Percentiles rank a stretch among this genome's conserved stretches.
Conservation (phyloP, 2,888 invertebrate species). For the Caenorhabditis panamensis region DNA sequence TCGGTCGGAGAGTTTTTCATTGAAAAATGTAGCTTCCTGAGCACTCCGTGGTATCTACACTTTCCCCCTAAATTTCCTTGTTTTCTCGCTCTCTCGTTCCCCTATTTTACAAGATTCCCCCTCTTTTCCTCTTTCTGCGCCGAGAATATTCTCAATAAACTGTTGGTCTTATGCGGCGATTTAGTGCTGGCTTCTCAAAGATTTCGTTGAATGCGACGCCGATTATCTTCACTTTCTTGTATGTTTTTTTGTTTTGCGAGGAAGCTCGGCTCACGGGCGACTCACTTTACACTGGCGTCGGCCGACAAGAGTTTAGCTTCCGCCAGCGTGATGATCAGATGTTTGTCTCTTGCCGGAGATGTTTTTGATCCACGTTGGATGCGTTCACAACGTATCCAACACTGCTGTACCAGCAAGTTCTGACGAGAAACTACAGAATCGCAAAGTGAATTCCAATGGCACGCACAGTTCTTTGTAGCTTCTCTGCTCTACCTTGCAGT, state of each 20-base stretch:
- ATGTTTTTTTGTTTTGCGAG: conserved; percentile 34
- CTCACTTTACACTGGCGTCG: conserved; percentile 42
- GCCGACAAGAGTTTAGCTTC: conserved; percentile 37
- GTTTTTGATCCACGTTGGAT: neutral
- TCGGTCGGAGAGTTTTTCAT: neutral
- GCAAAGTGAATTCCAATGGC: too few species aligned
- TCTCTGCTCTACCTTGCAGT: conserved; percentile 16
- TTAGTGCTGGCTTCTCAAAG: neutral
- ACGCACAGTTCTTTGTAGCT: neutral
- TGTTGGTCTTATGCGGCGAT: conserved; percentile 6
- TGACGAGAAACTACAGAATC: too few species aligned
- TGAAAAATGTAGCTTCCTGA: too few species aligned
- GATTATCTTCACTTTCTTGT: conserved; percentile 29
- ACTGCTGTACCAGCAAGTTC: too few species aligned
- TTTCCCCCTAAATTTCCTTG: conserved; percentile 13
- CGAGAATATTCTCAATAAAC: conserved; percentile 18
- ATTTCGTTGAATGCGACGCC: conserved; percentile 27
- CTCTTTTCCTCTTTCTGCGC: neutral
- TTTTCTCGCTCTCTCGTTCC: conserved; percentile 10
- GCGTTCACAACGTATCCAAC: too few species aligned
- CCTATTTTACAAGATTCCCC: too few species aligned
- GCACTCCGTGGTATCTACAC: conserved; percentile 5
- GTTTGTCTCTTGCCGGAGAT: conserved; percentile 32
- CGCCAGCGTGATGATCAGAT: conserved; percentile 34
- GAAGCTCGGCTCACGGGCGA: conserved; percentile 38